Evolutionary conservation across 2,113 vertebrate species (phyloP).

Genomic region (Paradisaea rubra): DNA sequence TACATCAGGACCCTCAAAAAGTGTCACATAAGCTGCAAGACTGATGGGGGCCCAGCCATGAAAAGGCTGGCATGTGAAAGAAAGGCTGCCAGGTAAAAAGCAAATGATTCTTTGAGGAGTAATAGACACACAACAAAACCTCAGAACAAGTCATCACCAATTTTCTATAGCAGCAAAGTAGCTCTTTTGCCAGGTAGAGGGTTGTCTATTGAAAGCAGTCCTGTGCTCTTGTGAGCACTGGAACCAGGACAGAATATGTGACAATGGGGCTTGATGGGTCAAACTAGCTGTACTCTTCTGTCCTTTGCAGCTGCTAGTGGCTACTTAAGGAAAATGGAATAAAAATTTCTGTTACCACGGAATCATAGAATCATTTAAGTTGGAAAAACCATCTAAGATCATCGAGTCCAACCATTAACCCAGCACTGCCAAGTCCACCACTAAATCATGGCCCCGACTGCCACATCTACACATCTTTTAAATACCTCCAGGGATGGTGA

Average conservation of each 20-base stretch:
- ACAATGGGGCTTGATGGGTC: background rate
- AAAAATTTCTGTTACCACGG: background rate
- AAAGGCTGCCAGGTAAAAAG: background rate
- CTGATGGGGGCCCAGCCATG: background rate
- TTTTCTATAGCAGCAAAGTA: background rate
- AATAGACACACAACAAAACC: background rate
- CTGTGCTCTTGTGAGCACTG: background rate
- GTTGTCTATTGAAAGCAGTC: background rate
- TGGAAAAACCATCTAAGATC: background rate
- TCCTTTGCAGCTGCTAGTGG: background rate
- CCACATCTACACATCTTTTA: background rate
- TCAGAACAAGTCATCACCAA: accelerated
- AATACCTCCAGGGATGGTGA: background rate
- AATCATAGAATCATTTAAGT: background rate
- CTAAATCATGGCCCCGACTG: background rate
- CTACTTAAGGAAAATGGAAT: background rate
- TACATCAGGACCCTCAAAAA: background rate
- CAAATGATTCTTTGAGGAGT: background rate
- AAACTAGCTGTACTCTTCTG: background rate
- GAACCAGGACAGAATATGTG: background rate
- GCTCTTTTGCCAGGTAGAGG: background rate
- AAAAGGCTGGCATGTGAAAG: background rate
- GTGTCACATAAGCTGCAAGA: background rate
- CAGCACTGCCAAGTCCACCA: background rate
- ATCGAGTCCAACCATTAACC: accelerated